Conservation (phyloP, 2,797 vertebrate species). For the Pogoniulus pusillus region DNA sequence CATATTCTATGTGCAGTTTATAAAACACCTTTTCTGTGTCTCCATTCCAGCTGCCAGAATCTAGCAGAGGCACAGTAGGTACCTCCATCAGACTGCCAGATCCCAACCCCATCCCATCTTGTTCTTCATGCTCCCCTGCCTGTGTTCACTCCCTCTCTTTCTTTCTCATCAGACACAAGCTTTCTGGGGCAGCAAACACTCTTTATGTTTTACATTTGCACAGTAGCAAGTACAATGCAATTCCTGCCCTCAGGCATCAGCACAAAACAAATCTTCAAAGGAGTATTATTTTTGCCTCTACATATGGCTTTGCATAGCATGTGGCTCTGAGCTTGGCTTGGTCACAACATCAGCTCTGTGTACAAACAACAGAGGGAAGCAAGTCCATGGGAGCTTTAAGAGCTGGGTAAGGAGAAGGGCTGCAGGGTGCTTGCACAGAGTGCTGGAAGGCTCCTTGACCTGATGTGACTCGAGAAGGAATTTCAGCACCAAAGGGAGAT, state of each 20-base stretch:
- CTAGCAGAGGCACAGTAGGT: not conserved
- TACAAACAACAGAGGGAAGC: not conserved
- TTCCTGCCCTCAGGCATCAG: constrained; percentile 21
- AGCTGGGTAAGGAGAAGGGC: not conserved
- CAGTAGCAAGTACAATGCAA: not conserved
- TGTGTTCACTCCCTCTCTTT: not conserved
- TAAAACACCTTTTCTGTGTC: not conserved
- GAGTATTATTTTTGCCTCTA: not conserved
- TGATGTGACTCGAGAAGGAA: not conserved
- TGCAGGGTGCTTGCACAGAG: not conserved
- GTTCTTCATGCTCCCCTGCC: not conserved
- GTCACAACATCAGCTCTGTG: not conserved
- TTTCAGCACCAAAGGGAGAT: not conserved
- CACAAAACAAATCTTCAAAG: constrained; percentile 12
- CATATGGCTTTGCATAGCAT: not conserved
- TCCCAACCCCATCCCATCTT: not conserved
- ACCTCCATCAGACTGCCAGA: not conserved
- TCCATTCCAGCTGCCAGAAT: not conserved
- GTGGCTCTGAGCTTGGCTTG: not conserved
- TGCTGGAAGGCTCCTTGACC: not conserved
- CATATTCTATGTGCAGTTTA: not conserved
- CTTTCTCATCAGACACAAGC: not conserved
- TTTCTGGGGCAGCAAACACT: not conserved
- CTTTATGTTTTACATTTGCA: constrained; percentile 40
- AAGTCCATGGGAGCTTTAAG: not conserved